Evolutionary conservation across 2,888 invertebrate genomes (phyloP).

Genomic region (Apamea monoglypha): DNA sequence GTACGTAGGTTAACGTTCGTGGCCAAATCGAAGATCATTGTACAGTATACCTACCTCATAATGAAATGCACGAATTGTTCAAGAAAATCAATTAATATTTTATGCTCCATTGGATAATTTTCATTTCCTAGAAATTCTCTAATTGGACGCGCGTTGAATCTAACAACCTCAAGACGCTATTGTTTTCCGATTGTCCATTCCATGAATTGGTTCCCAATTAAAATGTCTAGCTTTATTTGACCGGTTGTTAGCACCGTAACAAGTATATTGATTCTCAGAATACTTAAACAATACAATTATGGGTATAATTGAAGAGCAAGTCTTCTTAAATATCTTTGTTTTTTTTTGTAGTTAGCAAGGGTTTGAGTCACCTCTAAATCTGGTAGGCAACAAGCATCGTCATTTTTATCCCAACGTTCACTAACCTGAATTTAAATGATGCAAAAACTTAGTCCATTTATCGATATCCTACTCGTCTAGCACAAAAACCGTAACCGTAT

Average conservation of each 20-base stretch:
- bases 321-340: background rate
- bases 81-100: background rate
- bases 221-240: constrained; percentile 17
- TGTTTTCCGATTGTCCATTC: constrained; percentile 10
- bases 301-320: constrained; percentile 4
- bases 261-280: constrained; percentile 29
- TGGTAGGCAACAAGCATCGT: constrained; percentile 14
- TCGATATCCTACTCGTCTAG: constrained; percentile 39
- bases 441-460: constrained; percentile 53
- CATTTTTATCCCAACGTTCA: constrained; percentile 8
- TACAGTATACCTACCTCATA: background rate
- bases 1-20: background rate
- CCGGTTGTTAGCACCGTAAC: constrained; percentile 1
- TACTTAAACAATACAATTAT: constrained; percentile 9
- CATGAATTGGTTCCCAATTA: constrained; percentile 29
- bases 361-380: constrained; percentile 28
- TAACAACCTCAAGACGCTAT: constrained; percentile 10
- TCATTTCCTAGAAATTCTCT: constrained; percentile 6
- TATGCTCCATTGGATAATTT: background rate
- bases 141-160: constrained; percentile 25
- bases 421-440: constrained; percentile 26
- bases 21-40: background rate
- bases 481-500: constrained; percentile 54
- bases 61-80: background rate
- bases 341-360: constrained; percentile 29